phyloP scores from a whole-genome alignment of 2,113 vertebrate genomes.

The Paradoxurus hermaphroditus region DNA sequence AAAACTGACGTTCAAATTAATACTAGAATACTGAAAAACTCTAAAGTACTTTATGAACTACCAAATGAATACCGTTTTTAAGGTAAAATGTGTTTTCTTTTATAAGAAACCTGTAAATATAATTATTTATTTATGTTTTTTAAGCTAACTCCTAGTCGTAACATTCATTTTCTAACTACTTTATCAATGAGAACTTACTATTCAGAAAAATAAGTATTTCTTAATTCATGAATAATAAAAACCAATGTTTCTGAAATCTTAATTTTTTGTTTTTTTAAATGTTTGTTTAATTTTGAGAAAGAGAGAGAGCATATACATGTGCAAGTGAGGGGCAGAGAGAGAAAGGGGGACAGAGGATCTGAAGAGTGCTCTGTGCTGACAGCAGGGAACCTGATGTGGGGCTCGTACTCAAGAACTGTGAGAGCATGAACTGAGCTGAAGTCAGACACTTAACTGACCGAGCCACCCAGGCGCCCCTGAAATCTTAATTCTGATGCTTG shows the following conservation, averaged over 20 bases:
- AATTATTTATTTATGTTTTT: neutral
- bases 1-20: neutral
- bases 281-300: too few relatives aligned
- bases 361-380: too few relatives aligned
- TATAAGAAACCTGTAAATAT: neutral
- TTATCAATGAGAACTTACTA: neutral
- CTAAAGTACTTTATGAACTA: slow-evolving; percentile 27
- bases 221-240: slow-evolving; percentile 3
- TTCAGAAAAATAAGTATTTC: neutral
- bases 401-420: too few relatives aligned
- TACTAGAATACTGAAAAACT: neutral
- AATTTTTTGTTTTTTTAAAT: too few relatives aligned
- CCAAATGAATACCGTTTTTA: neutral
- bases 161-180: neutral
- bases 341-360: too few relatives aligned
- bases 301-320: too few relatives aligned
- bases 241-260: neutral
- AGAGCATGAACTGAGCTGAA: too few relatives aligned
- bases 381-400: too few relatives aligned
- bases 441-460: too few relatives aligned
- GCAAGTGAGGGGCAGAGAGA: too few relatives aligned
- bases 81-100: neutral
- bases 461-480: too few relatives aligned
- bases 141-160: neutral
- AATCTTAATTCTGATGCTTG: neutral